phyloP scores from a whole-genome alignment of 2,888 invertebrate genomes.

The Trachelus iudaicus region DNA sequence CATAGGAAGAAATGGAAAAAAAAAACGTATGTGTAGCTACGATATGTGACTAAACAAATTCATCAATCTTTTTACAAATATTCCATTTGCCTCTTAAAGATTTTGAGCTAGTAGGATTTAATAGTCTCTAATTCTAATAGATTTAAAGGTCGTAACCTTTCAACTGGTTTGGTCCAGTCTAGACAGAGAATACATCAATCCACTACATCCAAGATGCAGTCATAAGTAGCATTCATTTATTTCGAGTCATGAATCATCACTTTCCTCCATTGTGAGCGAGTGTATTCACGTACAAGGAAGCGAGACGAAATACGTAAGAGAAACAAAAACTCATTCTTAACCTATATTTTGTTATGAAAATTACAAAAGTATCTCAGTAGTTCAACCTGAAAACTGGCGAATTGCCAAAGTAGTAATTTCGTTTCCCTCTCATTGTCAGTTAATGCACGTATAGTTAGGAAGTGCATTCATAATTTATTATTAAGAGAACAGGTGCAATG shows the following conservation, averaged over 20 bases:
- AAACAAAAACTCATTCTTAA: too few relatives aligned
- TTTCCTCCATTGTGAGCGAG: background rate
- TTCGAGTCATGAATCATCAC: background rate
- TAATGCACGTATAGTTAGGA: background rate
- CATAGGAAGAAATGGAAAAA: background rate
- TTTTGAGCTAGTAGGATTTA: background rate
- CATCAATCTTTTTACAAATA: background rate
- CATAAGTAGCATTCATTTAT: background rate
- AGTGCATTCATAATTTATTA: background rate
- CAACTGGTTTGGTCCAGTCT: constrained; percentile 25
- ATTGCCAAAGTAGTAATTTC: background rate
- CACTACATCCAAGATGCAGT: background rate
- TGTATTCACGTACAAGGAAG: background rate
- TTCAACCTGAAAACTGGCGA: background rate
- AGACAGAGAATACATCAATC: constrained; percentile 1
- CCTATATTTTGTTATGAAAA: background rate
- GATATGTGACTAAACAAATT: background rate
- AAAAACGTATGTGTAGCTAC: background rate
- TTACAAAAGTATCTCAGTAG: background rate
- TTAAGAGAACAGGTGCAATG: background rate
- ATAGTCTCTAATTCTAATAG: background rate
- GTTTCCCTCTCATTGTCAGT: background rate
- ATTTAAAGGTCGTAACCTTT: constrained; percentile 28
- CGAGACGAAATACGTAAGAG: too few relatives aligned
- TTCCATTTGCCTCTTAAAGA: background rate